Evolutionary conservation across 1,140 invertebrate genomes (phyloP), one percentile per base, ranked within the genome.

Genomic region (Ips typographus): DNA sequence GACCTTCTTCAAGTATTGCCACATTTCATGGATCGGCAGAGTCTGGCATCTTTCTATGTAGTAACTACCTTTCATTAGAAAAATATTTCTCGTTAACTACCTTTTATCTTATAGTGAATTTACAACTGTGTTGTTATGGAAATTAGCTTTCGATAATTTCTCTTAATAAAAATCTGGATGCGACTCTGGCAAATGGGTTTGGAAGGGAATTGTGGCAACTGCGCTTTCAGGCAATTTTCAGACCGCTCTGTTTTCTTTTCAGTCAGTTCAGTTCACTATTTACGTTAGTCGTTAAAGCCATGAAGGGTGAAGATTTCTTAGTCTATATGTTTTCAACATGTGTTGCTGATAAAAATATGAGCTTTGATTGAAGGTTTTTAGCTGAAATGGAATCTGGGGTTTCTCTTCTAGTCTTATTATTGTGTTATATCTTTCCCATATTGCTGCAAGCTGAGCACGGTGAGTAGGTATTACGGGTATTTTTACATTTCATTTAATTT

Each of bases 251-350:
- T 62, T 62, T 61, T 68, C 58, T 62, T 68, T 68, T 68, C 67
- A 68, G 67, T 63, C 67, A 56, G 53, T 68, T 62, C 58, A 62
- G 67, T 68, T 61, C 52, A 62, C 47, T 62, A 42, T 68, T 68
- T 44, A 68, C 65, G 7, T 37, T 43, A 44, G 40, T 39, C 53
- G 2, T 47, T 43, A 62, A 57, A 56, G 55, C 67, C 58, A 68
- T 68, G 67, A 68, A 68, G 58, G 67, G 59, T 68, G 38, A 7
- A 5, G 51, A 62, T n/a, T 43, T 66, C 47, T 66, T 62, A 68
- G 47, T 63, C 43, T 68, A 62, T 56, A 62, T 68, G 22, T 42
- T 62, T 36, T 56, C 61, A 68, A 61, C 51, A 62, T 68, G 65
- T 66, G 65, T 44, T 7, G 41, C 4, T 53, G 41, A 38, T 51